Base-by-base conservation (phyloP, 2,888 invertebrate genomes). In the Cataglyphis altisquamis region DNA sequence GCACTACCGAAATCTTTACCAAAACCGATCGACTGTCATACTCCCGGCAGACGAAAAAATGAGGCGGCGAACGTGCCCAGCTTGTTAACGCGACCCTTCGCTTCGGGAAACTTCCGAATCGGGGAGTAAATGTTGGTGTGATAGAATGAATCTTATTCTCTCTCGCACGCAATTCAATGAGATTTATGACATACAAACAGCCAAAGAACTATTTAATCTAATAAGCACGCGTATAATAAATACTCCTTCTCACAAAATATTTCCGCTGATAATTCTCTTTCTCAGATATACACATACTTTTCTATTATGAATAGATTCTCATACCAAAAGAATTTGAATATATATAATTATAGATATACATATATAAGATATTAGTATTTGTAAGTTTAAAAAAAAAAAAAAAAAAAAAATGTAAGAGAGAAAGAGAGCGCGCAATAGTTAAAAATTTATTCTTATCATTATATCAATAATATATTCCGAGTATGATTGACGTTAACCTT, bases 1-100 rank as follows among this genome's bases (percentile, higher is more conserved):
- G 63, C 66, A 67, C 64, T 80, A 67, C 52, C 80, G 66, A 86
- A 89, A 87, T 89, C 90, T 87, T 86, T 84, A 45, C 36, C 39
- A 45, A 52, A 78, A 80, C 55, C 80, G 85, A 90, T 89, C 82
- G 86, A 80, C 90, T 84, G 85, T 87, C 88, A 84, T 62, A 80
- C 63, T 64, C 86, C 67, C 70, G 64, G 52, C 62, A 63, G 72
- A 55, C 72, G 73, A 74, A 73, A 81, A 64, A 88, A 89, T 85
- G 87, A 77, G 68, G 66, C 84, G 64, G 45, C 39, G 72, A 29
- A 82, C 84, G 74, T 72, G 70, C 21, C 45, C 21, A 25, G 68
- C 57, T 60, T 70, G 60, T 57, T 63, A 66, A 80, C 57, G 52
- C 60, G 39, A 41, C 29, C 55, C 75, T 29, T 36, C 25, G 36